Evolutionary conservation across 2,797 vertebrate species (phyloP), one percentile per base, ranked within the genome.

Genomic region (Heliangelus exortis): DNA sequence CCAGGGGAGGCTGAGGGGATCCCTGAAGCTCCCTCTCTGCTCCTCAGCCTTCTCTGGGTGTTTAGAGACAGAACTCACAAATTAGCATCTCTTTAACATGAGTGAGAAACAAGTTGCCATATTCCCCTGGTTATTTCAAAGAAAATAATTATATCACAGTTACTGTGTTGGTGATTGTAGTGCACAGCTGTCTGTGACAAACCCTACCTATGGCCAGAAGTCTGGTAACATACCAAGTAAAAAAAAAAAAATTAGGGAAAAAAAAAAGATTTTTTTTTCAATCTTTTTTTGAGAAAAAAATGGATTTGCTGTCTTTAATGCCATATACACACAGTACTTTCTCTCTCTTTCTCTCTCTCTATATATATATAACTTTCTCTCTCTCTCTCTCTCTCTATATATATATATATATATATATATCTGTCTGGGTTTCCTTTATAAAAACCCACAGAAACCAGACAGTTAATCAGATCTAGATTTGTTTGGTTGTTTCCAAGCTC

Each of bases 21-120:
- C 29, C 34, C 26, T 19, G 67, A 19, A 41, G 5, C 21, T 36
- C 50, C 53, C 13, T 16, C 34, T 34, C 16, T 20, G 10, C 23
- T 33, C 78, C 18, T 2, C 5, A 1, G 25, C 22, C 28, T 53
- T 34, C 45, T 1, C 0, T 21, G 55, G 12, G 1, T 5, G 3
- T 91, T 80, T 25, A 74, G 53, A 88, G 34, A 59, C 20, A 57
- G 22, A 73, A 5, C 25, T 39, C 25, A 45, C 21, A 54, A 20
- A 25, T 15, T 19, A 51, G 22, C 21, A 29, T 47, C 2, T 20
- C 51, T 57, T 69, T 55, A 47, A 58, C 13, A 9, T 14, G 16
- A 63, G 48, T 26, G 50, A n/a, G 58, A 71, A 77, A 18, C 13
- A 43, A 45, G 34, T 36, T 62, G 53, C 68, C 81, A 20, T 31